A percentile compares a stretch with the other conserved stretches of the same genome.
phyloP scores from a whole-genome alignment of 2,797 vertebrate genomes.

The Numenius phaeopus region DNA sequence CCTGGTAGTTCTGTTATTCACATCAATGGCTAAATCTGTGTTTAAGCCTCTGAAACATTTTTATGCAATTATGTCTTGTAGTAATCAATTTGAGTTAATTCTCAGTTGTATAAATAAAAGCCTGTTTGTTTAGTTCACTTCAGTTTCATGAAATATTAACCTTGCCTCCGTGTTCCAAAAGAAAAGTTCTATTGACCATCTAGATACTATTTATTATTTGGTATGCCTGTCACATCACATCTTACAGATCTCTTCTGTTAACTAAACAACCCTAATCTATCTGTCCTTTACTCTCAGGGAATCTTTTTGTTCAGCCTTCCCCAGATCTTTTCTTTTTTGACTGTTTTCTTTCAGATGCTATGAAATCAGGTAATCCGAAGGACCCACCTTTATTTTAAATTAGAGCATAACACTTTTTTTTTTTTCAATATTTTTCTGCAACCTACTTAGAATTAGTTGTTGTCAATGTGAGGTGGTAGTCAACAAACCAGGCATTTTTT shows the following conservation, averaged over 20 bases:
- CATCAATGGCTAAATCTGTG: background rate
- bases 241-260: background rate
- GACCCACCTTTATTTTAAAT: background rate
- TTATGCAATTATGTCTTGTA: background rate
- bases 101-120: background rate
- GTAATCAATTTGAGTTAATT: background rate
- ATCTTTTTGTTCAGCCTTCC: background rate
- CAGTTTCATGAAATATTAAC: background rate
- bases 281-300: background rate
- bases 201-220: background rate
- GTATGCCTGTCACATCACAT: background rate
- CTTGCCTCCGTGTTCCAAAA: background rate
- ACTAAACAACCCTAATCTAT: background rate
- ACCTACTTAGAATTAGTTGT: background rate
- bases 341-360: background rate
- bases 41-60: background rate
- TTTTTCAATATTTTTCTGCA: background rate
- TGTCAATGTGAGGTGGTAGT: background rate
- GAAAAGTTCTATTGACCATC: background rate
- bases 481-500: background rate
- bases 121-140: background rate
- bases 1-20: background rate
- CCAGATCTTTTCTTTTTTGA: background rate
- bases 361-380: background rate
- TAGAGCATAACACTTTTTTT: background rate